Evolutionary conservation across 1,140 invertebrate genomes (phyloP), one percentile per base, ranked within the genome.

Genomic region (Temnothorax longispinosus): DNA sequence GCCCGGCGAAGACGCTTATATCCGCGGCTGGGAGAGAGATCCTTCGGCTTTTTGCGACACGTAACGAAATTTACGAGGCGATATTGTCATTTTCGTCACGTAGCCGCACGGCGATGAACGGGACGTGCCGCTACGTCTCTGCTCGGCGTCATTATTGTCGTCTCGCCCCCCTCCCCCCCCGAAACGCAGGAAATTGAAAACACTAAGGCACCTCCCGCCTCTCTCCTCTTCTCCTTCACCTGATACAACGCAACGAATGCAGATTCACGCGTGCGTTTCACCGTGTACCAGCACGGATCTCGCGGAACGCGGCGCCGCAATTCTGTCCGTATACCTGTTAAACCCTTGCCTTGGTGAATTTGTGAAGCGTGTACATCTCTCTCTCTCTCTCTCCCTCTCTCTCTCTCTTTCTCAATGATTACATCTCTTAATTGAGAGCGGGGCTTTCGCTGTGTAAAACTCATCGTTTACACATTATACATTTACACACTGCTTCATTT

Each of bases 121-220:
- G 47, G 44, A 80, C 77, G 77, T 80, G 77, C 44, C 75, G 35
- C 47, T 47, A 64, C 75, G 58, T 62, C 75, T 78, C 75, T 78
- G 56, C 52, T 56, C n/a, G 72, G n/a, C 52, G 50, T 74, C 32
- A 54, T 77, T 56, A 44, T 62, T 58, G 21, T 62, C 41, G 76
- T 50, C 58, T 27, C 27, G 27, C 1, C 27, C 27, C 27, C 27
- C 27, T 1, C 27, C 47, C 21, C 1, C 5, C 58, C 32, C 47
- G 62, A 80, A 80, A 80, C 13, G 76, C 77, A 67, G 77, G 62
- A 80, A 80, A 80, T 80, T 80, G 77, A 80, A 80, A 80, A 67
- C 62, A 80, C 77, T 80, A 80, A 80, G 77, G 62, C 15, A 21
- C 13, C 4, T 1, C 8, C 18, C 18, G 15, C 8, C 64, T 11